Base-by-base conservation (phyloP, 2,888 invertebrate species). In the Elysia crispata region DNA sequence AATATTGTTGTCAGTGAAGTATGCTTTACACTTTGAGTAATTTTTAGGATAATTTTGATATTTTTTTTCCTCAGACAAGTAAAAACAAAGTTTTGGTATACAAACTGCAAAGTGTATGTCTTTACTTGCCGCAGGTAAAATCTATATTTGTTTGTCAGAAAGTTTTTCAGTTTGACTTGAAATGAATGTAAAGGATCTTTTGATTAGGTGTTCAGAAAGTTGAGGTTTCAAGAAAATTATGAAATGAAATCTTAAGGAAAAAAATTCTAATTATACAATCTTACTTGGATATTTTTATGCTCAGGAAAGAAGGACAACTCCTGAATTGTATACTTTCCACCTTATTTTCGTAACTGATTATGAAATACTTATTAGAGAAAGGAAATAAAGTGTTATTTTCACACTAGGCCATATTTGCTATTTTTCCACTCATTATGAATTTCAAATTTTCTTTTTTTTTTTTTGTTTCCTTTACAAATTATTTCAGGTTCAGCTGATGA, bases 61-160 rank as follows among this genome's bases (percentile, higher is more conserved):
- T 57, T 76, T 77, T 80, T 77, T 73, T 41, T 41, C 87, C 87
- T 76, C 85, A 91, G 90, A 89, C 90, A 30, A 83, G 83, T 77
- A 90, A 88, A 82, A 91, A 87, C 80, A 87, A 87, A 77, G 89
- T 89, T 76, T 86, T 89, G 49, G 87, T 91, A 54, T 88, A 90
- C 83, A 91, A 91, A 84, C 83, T 91, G 79, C 87, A 88, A 77
- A 91, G 90, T 81, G 83, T 90, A 25, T 91, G 91, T 83, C 84
- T 91, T 49, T 91, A 91, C 84, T 79, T 91, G 77, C 91, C 91
- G 76, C 91, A 91, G 86, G 91, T 90, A 83, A 85, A 85, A n/a
- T 62, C 60, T 1, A 33, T 64, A 18, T 31, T n/a, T n/a, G n/a
- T 41, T 41, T 41, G 41, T 41, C 11, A 3, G 25, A 18, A n/a